phyloP scores from a whole-genome alignment of 2,888 invertebrate species.

The Clistopyga incitator region DNA sequence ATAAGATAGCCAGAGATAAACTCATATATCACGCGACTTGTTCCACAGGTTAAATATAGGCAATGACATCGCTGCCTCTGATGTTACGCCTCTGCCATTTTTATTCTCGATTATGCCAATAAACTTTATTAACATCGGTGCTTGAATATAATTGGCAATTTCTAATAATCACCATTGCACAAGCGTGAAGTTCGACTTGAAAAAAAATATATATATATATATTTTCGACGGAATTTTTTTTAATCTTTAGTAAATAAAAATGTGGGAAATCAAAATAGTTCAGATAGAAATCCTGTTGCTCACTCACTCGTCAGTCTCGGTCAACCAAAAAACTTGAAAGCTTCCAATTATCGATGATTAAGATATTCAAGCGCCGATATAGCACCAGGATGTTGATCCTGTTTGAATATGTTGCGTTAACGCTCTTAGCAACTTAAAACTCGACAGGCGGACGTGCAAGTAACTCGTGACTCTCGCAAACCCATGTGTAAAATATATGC shows the following conservation, averaged over 20 bases:
- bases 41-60: constrained; percentile 41
- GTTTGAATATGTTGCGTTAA: not conserved
- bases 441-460: not conserved
- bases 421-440: not conserved
- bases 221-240: no score
- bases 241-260: no score
- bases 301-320: no score
- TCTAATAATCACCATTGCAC: not conserved
- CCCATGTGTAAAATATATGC: constrained; percentile 1
- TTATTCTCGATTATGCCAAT: constrained; percentile 21
- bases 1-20: constrained; percentile 41
- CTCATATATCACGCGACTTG: not conserved
- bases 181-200: not conserved
- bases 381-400: constrained; percentile 15
- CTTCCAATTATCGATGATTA: not conserved
- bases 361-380: not conserved
- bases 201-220: no score
- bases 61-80: constrained; percentile 25
- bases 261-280: no score
- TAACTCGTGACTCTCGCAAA: not conserved
- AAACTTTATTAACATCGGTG: not conserved
- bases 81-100: not conserved
- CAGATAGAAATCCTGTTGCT: no score
- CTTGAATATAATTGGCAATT: not conserved
- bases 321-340: not conserved